These are phyloP conservation scores for Garrulus glandarius DNA, from an alignment of 2,797 vertebrate genomes.

Conservation along the genomic window DNA sequence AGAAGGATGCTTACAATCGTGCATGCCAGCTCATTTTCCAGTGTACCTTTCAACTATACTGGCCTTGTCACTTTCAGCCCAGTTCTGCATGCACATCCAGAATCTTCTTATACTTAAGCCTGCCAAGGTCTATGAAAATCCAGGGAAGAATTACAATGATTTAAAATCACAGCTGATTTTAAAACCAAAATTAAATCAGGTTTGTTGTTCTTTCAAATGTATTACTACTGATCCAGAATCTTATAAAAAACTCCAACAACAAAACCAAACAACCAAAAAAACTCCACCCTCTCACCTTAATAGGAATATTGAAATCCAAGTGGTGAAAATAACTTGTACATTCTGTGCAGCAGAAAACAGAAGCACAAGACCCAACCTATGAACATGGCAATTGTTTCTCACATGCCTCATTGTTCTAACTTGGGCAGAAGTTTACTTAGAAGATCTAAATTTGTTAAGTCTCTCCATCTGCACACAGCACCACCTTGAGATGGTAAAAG, in stretches of 20 bases:
- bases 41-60: neutral
- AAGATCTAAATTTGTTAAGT: neutral
- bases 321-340: neutral
- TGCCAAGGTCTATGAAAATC: neutral
- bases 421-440: neutral
- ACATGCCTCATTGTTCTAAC: neutral
- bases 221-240: neutral
- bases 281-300: accelerated
- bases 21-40: neutral
- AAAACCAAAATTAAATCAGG: neutral
- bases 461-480: neutral
- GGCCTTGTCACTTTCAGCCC: neutral
- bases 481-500: neutral
- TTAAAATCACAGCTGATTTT: neutral
- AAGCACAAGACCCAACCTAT: neutral
- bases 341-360: neutral
- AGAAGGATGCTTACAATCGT: neutral
- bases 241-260: accelerated
- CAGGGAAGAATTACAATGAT: neutral
- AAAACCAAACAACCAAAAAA: neutral
- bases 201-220: neutral
- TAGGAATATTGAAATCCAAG: neutral
- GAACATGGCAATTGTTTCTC: neutral
- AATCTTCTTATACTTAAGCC: neutral
- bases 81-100: neutral